Evolutionary conservation across 2,797 vertebrate species (phyloP).

Genomic region (Cryptoblepharus egeriae): DNA sequence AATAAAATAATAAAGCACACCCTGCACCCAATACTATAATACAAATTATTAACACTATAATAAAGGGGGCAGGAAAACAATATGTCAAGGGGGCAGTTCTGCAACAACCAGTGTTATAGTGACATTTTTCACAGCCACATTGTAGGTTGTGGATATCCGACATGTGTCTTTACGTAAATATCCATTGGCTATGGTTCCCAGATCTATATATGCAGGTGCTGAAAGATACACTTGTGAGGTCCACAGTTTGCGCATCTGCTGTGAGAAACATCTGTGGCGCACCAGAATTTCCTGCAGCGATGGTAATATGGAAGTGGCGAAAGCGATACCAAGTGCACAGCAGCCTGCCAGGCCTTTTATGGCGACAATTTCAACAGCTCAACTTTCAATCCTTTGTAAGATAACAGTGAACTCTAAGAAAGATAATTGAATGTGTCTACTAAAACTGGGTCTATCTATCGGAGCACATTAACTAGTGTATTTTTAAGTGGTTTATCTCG

Average conservation of each 20-base stretch:
- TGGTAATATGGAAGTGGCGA: background rate
- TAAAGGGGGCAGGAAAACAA: too few species aligned
- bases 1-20: too few species aligned
- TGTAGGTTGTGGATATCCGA: background rate
- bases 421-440: background rate
- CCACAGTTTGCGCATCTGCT: background rate
- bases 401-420: background rate
- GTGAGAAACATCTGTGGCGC: background rate
- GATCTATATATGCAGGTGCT: background rate
- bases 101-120: too few species aligned
- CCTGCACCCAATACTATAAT: too few species aligned
- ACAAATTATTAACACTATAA: too few species aligned
- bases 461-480: background rate
- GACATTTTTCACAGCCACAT: too few species aligned
- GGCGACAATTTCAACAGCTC: background rate
- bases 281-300: background rate
- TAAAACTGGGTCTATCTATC: background rate
- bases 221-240: background rate
- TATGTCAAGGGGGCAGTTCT: too few species aligned
- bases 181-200: too few species aligned
- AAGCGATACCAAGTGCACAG: background rate
- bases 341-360: background rate
- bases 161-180: background rate
- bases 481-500: slow-evolving; percentile 29
- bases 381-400: background rate